Evolutionary conservation across 2,888 invertebrate species (phyloP), one percentile per base, ranked within the genome.

Genomic region (Ernsta delagoae): DNA sequence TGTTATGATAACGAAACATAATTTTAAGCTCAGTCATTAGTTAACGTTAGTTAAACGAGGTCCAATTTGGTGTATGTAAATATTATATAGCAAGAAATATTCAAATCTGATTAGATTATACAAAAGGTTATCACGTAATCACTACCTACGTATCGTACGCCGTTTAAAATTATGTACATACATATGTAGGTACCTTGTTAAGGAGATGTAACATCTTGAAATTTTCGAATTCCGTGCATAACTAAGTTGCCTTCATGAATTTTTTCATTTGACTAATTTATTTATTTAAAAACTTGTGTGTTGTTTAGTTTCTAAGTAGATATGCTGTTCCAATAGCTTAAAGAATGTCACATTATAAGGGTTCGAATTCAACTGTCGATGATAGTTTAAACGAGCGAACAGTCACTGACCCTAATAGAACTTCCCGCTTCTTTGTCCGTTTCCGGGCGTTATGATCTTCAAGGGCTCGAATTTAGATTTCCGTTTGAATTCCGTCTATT

Each of bases 351-450:
- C 39, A 36, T 57, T 36, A 8, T 5, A 45, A n/a, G 60, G 16
- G 56, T 61, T 67, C 45, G 61, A 45, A 61, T 56, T 24, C 61
- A 61, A 62, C 56, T 67, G 48, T 36, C n/a, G 56, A 11, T 56
- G 61, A 67, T 62, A 60, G 54, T 50, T 43, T 66, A 59, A 61
- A 56, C 56, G 63, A 43, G 59, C 50, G 11, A 43, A 16, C 24
- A 63, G 57, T 53, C 70, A 71, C 65, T 78, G 82, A 76, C 83
- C 83, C 70, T 79, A 83, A 83, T 82, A 77, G 71, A 72, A 34
- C 80, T 78, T 82, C 79, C 83, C 78, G 77, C 73, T 70, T 59
- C 34, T 65, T 64, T 39, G 53, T 45, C 12, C 34, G 63, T 63
- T 66, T 6, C 50, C 50, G 53, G 36, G 41, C 45, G 43, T 11